Percentiles rank a stretch among this genome's conserved stretches.
phyloP scores from a whole-genome alignment of 2,888 invertebrate species.

The Eledone cirrhosa region DNA sequence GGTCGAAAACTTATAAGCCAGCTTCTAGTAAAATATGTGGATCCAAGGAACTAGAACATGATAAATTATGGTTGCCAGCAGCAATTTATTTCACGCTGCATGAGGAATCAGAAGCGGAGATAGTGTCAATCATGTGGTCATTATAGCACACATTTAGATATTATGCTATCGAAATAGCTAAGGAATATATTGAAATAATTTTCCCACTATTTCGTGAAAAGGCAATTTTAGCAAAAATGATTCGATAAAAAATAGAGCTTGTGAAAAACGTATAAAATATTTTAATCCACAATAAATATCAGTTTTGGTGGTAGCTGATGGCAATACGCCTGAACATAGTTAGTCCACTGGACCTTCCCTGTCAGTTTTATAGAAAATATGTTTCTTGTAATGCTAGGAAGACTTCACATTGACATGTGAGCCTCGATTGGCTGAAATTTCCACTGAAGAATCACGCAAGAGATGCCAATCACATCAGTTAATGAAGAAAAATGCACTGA shows the following conservation, averaged over 20 bases:
- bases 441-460: too few species aligned
- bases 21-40: constrained; percentile 16
- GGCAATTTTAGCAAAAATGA: constrained; percentile 33
- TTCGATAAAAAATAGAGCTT: constrained; percentile 35
- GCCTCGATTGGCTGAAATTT: too few species aligned
- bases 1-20: constrained; percentile 29
- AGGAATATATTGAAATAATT: constrained; percentile 33
- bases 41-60: constrained; percentile 32
- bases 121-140: constrained; percentile 30
- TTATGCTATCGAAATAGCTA: constrained; percentile 20
- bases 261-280: constrained; percentile 32
- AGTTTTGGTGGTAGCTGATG: constrained; percentile 14
- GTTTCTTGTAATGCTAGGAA: not conserved
- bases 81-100: constrained; percentile 21
- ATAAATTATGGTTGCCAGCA: constrained; percentile 30
- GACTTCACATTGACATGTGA: not conserved
- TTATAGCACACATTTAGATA: constrained; percentile 31
- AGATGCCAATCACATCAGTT: too few species aligned
- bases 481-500: too few species aligned
- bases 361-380: not conserved
- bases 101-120: constrained; percentile 27
- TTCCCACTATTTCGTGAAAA: constrained; percentile 34
- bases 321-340: not conserved
- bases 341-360: not conserved
- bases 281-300: constrained; percentile 34